Conservation (phyloP, 2,113 vertebrate genomes). For the Clupea harengus region DNA sequence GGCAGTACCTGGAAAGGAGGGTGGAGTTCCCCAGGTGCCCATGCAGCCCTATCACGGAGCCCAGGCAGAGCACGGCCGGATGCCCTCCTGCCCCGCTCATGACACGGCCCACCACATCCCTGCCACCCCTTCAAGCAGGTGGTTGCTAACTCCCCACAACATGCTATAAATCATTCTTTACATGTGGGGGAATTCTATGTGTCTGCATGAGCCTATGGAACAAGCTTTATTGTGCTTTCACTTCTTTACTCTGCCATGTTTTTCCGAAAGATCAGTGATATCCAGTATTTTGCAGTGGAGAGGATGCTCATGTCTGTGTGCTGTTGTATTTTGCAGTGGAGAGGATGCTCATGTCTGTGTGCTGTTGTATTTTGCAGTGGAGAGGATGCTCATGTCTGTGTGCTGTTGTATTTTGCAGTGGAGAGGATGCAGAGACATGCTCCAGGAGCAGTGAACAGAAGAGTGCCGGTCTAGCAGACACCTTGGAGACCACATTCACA, state of each 20-base stretch:
- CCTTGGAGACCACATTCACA: constrained; percentile 82
- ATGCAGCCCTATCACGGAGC: constrained; percentile 79
- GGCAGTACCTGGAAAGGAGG: constrained; percentile 82
- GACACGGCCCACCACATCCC: constrained; percentile 71
- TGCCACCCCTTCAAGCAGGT: constrained; percentile 80
- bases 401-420: constrained; percentile 50
- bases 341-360: too few species aligned
- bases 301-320: too few species aligned
- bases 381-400: too few species aligned
- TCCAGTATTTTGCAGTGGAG: too few species aligned
- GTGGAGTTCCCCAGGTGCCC: constrained; percentile 74
- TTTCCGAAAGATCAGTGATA: too few species aligned
- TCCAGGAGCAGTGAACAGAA: constrained; percentile 79
- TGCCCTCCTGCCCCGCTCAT: constrained; percentile 64
- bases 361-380: too few species aligned
- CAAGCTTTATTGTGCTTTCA: too few species aligned
- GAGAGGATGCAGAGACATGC: constrained; percentile 78
- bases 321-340: too few species aligned
- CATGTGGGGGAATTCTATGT: too few species aligned
- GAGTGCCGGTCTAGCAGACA: constrained; percentile 76
- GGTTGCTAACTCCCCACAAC: background rate
- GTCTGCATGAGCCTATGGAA: too few species aligned
- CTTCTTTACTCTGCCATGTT: too few species aligned
- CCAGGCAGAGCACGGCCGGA: constrained; percentile 79
- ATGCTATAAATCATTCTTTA: background rate